Evolutionary conservation across 1,140 invertebrate species (phyloP), one percentile per base, ranked within the genome.

Genomic region (Wasmannia auropunctata): DNA sequence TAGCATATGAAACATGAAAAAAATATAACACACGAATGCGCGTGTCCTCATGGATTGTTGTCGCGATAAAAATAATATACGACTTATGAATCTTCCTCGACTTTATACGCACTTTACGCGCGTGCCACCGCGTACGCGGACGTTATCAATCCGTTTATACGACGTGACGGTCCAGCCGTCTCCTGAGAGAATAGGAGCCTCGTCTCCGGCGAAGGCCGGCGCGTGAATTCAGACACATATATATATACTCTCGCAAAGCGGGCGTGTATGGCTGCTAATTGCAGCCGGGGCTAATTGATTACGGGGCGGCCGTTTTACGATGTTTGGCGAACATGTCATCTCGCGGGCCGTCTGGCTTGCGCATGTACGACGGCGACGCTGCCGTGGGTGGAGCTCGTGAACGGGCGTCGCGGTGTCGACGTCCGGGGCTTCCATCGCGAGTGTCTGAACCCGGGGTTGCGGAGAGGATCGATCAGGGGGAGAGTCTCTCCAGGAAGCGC

Each of bases 311-410:
- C 89, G 80, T 90, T 93, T 93, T 93, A 93, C 85, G 90, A 91
- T 91, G 91, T 93, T 93, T 93, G 87, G 91, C 69, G 92, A 90
- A 93, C 92, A 92, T 92, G 91, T 91, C 88, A 72, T 87, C 63
- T 88, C 51, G 49, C 62, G 51, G 70, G 76, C 76, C 85, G 77
- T 87, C 65, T 63, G 72, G 72, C 79, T 63, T 88, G 89, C 90
- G 89, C 90, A 90, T 90, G 89, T 88, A 91, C 86, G 67, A 74
- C 63, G 58, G n/a, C 25, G 51, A 72, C 67, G 77, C 34, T 34
- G 46, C 76, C n/a, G 79, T 91, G 89, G 89, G 90, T 88, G 90
- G 90, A 91, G 90, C 90, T 90, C 83, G 56, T 56, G 79, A 75
- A 67, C 86, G 80, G 88, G 88, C 88, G 85, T 90, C 88, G 85